These are phyloP conservation scores for Rhabdomys dilectus DNA, from an alignment of 2,113 vertebrate species.

Conservation along the genomic window DNA sequence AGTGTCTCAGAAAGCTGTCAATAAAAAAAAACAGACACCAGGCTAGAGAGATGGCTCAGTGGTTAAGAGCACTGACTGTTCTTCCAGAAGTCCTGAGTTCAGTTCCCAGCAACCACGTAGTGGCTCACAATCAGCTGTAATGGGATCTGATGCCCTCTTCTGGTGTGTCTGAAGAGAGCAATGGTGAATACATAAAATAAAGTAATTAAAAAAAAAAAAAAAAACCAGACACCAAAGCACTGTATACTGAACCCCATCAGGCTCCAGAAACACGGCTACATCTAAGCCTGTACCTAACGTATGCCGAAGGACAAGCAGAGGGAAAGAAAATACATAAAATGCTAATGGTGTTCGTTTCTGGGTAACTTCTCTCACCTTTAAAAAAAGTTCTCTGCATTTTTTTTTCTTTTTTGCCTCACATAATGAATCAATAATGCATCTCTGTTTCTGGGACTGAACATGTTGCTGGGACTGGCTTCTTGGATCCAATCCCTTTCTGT, in stretches of 20 bases:
- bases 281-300: accelerated
- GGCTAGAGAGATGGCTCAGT: no score
- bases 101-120: no score
- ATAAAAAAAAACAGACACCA: background rate
- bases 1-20: background rate
- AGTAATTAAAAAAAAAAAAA: no score
- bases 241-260: accelerated
- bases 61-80: no score
- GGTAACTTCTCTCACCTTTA: background rate
- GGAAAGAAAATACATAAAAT: background rate
- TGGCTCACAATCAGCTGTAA: no score
- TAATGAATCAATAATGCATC: background rate
- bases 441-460: background rate
- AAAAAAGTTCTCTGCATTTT: background rate
- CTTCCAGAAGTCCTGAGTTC: no score
- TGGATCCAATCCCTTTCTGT: background rate
- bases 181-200: no score
- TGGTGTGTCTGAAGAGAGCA: no score
- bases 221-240: background rate
- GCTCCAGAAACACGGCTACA: accelerated
- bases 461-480: background rate
- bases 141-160: no score
- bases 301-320: accelerated
- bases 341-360: background rate
- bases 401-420: background rate